Evolutionary conservation across 2,113 vertebrate species (phyloP), one percentile per base, ranked within the genome.

Genomic region (Rhynchomys soricoides): DNA sequence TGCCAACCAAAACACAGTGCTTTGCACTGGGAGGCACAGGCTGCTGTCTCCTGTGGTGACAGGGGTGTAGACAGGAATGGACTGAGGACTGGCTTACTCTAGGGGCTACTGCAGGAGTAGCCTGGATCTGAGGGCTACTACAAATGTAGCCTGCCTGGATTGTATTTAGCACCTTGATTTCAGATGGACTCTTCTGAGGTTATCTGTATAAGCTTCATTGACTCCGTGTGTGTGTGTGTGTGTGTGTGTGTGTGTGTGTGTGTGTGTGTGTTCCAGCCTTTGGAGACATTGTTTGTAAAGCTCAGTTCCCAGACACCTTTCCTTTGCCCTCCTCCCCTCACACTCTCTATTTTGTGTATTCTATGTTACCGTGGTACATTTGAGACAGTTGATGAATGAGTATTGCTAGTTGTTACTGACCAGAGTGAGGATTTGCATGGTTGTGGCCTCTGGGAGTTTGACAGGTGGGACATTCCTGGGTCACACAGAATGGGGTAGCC

Each of bases 1-100:
- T 85, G 68, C 95, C 94, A 98, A 95, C 64, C 85, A 90, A 96
- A 96, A 89, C 62, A 88, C 45, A 73, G 73, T 86, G n/a, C 66
- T 62, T 52, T 73, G 57, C 86, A 85, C 74, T 45, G 22, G 62
- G 78, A 90, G 31, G 22, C 73, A 13, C 92, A 85, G 0, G 71
- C 94, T 50, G 24, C 55, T 17, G 26, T 64, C 43, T 31, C 40
- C 79, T 31, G 24, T 9, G 26, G 57, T 37, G 37, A 22, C 2
- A 0, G 6, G 45, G 87, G 64, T n/a, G 7, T 5, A 40, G 78
- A 64, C 40, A 43, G 37, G 0, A 2, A 17, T n/a, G 34, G 31
- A 82, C 82, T 34, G 2, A 22, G n/a, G 40, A 74, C 70, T 75
- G 48, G 68, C 45, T 24, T 8, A 45, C 37, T 52, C 37, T 43